Evolutionary conservation across 2,888 invertebrate genomes (phyloP), one percentile per base, ranked within the genome.

Genomic region (Caenorhabditis panamensis): DNA sequence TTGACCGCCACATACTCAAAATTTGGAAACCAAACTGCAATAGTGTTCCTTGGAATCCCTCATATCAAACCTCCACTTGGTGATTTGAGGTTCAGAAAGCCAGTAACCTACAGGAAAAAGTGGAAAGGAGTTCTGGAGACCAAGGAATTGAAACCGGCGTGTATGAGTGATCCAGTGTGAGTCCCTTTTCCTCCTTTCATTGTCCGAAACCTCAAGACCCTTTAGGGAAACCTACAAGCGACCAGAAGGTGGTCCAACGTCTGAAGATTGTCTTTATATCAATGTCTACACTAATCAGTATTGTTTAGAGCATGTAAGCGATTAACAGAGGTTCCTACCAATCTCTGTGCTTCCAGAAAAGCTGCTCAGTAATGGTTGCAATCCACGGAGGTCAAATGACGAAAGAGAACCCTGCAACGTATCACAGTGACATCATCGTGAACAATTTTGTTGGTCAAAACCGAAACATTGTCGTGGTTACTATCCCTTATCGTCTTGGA

Each of bases 351-450:
- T 41, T 13, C 28, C 49, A 84, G 83, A 79, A 77, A 9, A 75
- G 71, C n/a, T 84, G 84, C 37, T 63, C 84, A 0, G 76, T 84
- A 9, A 69, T 84, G 73, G 79, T 73, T 9, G 77, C 59, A 16
- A 16, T 84, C 20, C 84, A 82, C 36, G 82, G 84, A 2, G 84
- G 84, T 49, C 54, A 49, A n/a, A 59, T 75, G 56, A 69, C 49
- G 24, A 67, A 54, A 37, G 79, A 79, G 36, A 71, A 69, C n/a
- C 73, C 83, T 5, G 80, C 64, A 22, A 61, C 75, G 16, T 82
- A 54, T 56, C 47, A 66, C 13, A 67, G 58, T 37, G 73, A 76
- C 20, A 51, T 67, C 24, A 69, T 82, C 37, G 63, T 79, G 2
- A 76, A 84, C 44, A 82, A 82, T 22, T 79, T 82, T 64, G 73